Conservation (phyloP, 2,113 vertebrate species). For the Platichthys flesus region DNA sequence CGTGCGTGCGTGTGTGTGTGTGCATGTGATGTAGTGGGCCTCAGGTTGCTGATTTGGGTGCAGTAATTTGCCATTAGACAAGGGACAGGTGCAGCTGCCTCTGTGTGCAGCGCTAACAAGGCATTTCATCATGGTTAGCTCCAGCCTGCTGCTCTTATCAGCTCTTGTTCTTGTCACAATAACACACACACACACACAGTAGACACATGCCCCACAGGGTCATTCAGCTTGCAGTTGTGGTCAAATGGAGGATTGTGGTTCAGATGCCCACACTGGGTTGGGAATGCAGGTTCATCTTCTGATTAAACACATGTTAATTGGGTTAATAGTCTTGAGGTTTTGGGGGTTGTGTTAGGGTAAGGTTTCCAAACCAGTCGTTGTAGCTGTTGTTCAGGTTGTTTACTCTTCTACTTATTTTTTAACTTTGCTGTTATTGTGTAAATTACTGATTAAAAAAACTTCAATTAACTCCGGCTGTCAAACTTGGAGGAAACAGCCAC, state of each 20-base stretch:
- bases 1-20: neutral
- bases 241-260: slow-evolving; percentile 1
- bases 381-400: too few species aligned
- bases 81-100: slow-evolving; percentile 82
- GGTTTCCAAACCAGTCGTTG: too few species aligned
- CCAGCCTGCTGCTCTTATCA: slow-evolving; percentile 66
- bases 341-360: too few species aligned
- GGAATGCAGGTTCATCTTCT: too few species aligned
- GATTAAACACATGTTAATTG: too few species aligned
- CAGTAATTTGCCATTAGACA: slow-evolving; percentile 83
- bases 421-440: too few species aligned
- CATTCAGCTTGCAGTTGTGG: neutral
- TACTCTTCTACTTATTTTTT: too few species aligned
- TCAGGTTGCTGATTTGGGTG: slow-evolving; percentile 81
- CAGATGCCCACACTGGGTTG: neutral
- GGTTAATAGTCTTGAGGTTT: too few species aligned
- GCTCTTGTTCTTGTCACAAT: slow-evolving; percentile 68
- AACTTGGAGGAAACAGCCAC: neutral
- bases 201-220: neutral
- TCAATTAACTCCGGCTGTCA: neutral
- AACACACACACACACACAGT: slow-evolving; percentile 21
- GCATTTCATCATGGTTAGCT: slow-evolving; percentile 82
- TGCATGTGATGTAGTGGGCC: slow-evolving; percentile 41
- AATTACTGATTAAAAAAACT: too few species aligned
- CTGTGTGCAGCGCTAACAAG: slow-evolving; percentile 76